A percentile compares a stretch with the other conserved stretches of the same genome.
These are phyloP conservation scores for Drosophila nigricruria DNA, from an alignment of 2,888 invertebrate species.

Conservation along the genomic window DNA sequence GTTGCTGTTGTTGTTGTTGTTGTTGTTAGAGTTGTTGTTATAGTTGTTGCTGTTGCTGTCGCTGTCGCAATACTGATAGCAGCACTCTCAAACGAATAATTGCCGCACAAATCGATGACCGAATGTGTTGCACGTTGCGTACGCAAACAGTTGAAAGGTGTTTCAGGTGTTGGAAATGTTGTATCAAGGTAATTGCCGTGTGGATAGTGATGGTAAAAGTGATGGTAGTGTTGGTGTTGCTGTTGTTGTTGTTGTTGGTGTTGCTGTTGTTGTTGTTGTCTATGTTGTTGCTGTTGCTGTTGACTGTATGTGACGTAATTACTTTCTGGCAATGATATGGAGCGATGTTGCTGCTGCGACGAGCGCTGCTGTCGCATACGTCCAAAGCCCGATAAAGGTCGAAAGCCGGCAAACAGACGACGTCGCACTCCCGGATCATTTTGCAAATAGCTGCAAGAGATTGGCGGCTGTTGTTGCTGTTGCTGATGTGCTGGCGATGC, in stretches of 20 bases:
- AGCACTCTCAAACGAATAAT: conserved; percentile 53
- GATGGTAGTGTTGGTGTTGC: conserved; percentile 29
- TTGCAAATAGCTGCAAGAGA: conserved; percentile 54
- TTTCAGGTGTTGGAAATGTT: conserved; percentile 25
- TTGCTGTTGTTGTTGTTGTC: conserved; percentile 52
- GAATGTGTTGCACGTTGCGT: conserved; percentile 52
- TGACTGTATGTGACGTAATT: conserved; percentile 84
- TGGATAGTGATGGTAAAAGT: conserved; percentile 41
- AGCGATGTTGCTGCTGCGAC: conserved; percentile 92
- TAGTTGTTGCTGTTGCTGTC: conserved; percentile 35
- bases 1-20: conserved; percentile 31
- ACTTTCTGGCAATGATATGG: conserved; percentile 95
- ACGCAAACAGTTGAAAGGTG: conserved; percentile 26
- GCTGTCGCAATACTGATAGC: conserved; percentile 37
- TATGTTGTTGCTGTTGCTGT: conserved; percentile 50
- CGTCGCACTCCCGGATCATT: conserved; percentile 89
- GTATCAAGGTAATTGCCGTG: conserved; percentile 29
- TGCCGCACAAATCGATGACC: conserved; percentile 61
- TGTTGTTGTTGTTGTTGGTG: conserved; percentile 17
- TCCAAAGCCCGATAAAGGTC: conserved; percentile 90
- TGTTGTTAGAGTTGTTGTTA: conserved; percentile 24
- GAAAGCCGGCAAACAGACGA: conserved; percentile 92
- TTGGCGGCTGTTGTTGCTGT: conserved; percentile 45
- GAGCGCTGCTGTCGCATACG: conserved; percentile 89
- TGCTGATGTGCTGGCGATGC: conserved; percentile 51